Evolutionary conservation across 2,888 invertebrate genomes (phyloP).

Genomic region (Dorcus hopei): DNA sequence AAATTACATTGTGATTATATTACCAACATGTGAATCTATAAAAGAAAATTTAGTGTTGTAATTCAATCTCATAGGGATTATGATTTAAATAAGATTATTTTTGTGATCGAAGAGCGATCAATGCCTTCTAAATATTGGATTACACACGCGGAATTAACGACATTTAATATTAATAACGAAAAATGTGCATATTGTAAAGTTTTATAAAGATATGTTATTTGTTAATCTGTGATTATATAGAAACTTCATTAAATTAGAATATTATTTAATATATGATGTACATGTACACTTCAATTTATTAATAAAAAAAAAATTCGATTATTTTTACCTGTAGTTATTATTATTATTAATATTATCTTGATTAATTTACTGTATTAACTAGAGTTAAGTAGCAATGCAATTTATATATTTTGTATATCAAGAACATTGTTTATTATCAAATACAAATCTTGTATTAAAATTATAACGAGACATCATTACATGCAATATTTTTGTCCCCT

Average conservation of each 20-base stretch:
- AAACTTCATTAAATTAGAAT: constrained; percentile 22
- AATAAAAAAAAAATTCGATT: background rate
- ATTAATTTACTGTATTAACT: background rate
- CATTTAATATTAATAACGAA: constrained; percentile 9
- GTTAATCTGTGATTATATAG: constrained; percentile 38
- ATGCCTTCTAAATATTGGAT: background rate
- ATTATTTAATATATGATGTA: constrained; percentile 1
- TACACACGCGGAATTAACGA: background rate
- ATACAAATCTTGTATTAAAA: too few species aligned
- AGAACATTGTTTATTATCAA: background rate
- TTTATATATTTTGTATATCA: background rate
- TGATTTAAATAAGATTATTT: background rate
- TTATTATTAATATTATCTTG: background rate
- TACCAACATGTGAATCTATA: background rate
- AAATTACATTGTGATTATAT: background rate
- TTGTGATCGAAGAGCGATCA: background rate
- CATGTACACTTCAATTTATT: constrained; percentile 3
- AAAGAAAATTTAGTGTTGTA: background rate
- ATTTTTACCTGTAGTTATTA: constrained; percentile 1
- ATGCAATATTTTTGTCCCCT: constrained; percentile 4
- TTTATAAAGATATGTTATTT: constrained; percentile 30
- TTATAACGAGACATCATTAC: too few species aligned
- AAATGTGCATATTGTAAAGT: constrained; percentile 33
- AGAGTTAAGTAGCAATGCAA: background rate
- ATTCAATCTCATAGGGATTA: background rate